A percentile compares a stretch with the other conserved stretches of the same genome.
Evolutionary conservation across 1,140 invertebrate species (phyloP).

Genomic region (Lepidostoma basale): DNA sequence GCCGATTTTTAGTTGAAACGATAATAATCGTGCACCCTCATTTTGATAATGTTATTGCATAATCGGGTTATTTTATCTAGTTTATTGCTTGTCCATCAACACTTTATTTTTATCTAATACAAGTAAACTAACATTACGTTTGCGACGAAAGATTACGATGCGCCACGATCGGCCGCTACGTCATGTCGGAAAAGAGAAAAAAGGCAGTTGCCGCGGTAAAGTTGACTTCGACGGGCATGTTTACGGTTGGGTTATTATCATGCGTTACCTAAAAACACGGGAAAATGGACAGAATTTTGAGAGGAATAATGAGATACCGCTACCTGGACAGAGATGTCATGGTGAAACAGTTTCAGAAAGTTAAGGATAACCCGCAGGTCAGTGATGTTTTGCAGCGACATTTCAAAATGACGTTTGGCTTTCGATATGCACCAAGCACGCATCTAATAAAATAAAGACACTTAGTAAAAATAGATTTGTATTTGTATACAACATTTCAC

Average conservation of each 20-base stretch:
- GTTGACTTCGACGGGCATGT: neutral
- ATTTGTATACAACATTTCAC: neutral
- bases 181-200: neutral
- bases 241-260: constrained; percentile 5
- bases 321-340: constrained; percentile 79
- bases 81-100: constrained; percentile 2
- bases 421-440: neutral
- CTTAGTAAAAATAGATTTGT: neutral
- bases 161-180: neutral
- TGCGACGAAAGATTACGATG: constrained; percentile 12
- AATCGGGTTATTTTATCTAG: neutral
- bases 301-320: constrained; percentile 87
- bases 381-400: constrained; percentile 52
- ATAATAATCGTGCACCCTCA: neutral
- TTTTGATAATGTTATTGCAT: too few species aligned
- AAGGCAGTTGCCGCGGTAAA: neutral
- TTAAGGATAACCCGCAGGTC: constrained; percentile 86
- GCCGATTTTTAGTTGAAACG: neutral
- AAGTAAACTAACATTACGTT: neutral
- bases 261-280: constrained; percentile 23
- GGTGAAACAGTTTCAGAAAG: constrained; percentile 89
- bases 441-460: neutral
- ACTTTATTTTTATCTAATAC: constrained; percentile 4
- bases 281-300: constrained; percentile 82
- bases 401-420: constrained; percentile 3